Evolutionary conservation across 2,113 vertebrate genomes (phyloP).

Genomic region (Psilopsiagon aurifrons): DNA sequence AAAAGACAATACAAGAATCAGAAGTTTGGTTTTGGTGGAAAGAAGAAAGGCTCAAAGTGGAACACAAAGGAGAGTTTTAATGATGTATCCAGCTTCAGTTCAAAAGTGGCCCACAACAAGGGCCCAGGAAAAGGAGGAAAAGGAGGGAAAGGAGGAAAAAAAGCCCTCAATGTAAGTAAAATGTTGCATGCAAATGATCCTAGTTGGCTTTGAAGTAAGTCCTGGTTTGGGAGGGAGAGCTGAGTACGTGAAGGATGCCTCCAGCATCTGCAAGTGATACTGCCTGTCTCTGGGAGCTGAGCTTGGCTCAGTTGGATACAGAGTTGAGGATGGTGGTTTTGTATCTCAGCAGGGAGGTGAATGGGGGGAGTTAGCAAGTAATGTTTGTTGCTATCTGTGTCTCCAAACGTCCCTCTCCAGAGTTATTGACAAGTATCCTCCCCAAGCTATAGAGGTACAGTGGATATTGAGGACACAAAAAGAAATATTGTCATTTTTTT

Average conservation of each 20-base stretch:
- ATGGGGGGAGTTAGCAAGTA: not conserved
- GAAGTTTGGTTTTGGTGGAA: constrained; percentile 96
- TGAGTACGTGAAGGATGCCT: not conserved
- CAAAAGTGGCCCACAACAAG: constrained; percentile 84
- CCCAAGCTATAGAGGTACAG: not conserved
- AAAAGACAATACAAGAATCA: constrained; percentile 94
- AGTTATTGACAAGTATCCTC: not conserved
- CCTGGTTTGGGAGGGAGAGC: not conserved
- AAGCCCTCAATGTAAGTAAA: constrained; percentile 77
- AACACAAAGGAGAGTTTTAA: constrained; percentile 93
- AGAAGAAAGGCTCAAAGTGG: constrained; percentile 94
- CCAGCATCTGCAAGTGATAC: not conserved
- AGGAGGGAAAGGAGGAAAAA: constrained; percentile 74
- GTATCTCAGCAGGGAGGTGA: not conserved
- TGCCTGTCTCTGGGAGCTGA: not conserved
- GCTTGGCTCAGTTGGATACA: not conserved
- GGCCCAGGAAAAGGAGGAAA: constrained; percentile 48
- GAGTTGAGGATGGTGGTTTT: not conserved
- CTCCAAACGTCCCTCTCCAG: not conserved
- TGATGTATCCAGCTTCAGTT: constrained; percentile 88
- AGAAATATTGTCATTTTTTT: not conserved
- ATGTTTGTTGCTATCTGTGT: not conserved
- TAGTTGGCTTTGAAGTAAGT: not conserved
- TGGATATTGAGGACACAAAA: not conserved
- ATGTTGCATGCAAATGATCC: not conserved